Conservation (phyloP, 2,113 vertebrate species). For the Myxocyprinus asiaticus region DNA sequence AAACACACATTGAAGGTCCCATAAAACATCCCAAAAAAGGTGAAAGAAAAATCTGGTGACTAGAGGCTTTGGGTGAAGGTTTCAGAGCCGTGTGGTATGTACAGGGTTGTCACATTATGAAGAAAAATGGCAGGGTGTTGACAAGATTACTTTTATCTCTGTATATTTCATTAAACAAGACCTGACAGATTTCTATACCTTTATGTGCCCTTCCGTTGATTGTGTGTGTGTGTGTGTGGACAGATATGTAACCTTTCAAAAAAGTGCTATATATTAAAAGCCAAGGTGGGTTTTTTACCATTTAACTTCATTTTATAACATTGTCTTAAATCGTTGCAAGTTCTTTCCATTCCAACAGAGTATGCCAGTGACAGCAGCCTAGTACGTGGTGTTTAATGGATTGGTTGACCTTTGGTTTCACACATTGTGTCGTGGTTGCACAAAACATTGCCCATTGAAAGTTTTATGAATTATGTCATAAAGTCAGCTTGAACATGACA, state of each 20-base stretch:
- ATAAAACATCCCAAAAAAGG: slow-evolving; percentile 8
- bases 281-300: not conserved
- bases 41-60: slow-evolving; percentile 19
- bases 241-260: slow-evolving; percentile 20
- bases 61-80: not conserved
- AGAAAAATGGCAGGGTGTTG: slow-evolving; percentile 53
- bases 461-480: slow-evolving; percentile 53
- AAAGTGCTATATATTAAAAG: not conserved
- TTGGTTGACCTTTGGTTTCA: slow-evolving; percentile 41
- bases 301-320: not conserved
- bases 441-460: slow-evolving; percentile 40
- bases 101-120: slow-evolving; percentile 36
- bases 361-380: not conserved
- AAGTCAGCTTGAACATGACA: slow-evolving; percentile 47
- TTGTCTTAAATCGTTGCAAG: too few species aligned
- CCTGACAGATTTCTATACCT: slow-evolving; percentile 49
- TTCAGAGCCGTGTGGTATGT: slow-evolving; percentile 24
- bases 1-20: slow-evolving; percentile 1
- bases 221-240: slow-evolving; percentile 8
- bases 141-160: slow-evolving; percentile 50
- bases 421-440: slow-evolving; percentile 46
- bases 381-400: slow-evolving; percentile 27
- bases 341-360: not conserved
- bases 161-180: slow-evolving; percentile 57
- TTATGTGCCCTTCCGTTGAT: slow-evolving; percentile 11